Evolutionary conservation across 2,797 vertebrate species (phyloP).

Genomic region (Pipistrellus pipistrellus): DNA sequence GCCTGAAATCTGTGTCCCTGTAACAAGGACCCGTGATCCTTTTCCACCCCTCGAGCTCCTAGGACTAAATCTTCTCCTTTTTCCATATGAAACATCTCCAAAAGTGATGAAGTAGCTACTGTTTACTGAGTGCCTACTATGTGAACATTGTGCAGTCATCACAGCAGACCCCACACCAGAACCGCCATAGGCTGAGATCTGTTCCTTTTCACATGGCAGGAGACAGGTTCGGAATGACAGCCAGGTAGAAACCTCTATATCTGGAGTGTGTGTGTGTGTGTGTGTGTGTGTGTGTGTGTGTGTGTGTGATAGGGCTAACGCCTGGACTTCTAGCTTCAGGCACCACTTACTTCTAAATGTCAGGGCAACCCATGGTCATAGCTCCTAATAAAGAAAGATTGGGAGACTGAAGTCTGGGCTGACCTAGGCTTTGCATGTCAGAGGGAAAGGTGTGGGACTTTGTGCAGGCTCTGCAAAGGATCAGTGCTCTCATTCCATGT

Average conservation of each 20-base stretch:
- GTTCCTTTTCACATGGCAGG: neutral
- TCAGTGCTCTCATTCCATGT: neutral
- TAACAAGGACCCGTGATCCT: neutral
- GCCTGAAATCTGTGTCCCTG: neutral
- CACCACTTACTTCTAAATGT: neutral
- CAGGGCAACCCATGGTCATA: neutral
- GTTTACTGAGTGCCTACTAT: neutral
- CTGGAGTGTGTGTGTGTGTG: neutral
- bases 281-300: too few species aligned
- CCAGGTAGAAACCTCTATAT: neutral
- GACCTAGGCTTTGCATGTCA: neutral
- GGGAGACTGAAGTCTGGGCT: neutral
- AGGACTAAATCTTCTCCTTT: neutral
- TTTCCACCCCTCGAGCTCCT: neutral
- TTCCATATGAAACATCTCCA: neutral
- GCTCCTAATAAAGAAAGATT: neutral
- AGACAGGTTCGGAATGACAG: neutral
- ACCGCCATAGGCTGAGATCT: neutral
- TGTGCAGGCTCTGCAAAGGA: rapidly evolving
- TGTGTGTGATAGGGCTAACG: neutral
- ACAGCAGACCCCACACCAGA: neutral
- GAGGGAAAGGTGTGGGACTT: neutral
- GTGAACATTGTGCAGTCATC: too few species aligned
- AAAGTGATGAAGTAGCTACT: neutral
- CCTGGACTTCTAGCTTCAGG: neutral